Evolutionary conservation across 2,888 invertebrate species (phyloP), one percentile per base, ranked within the genome.

Genomic region (Spatulosminthurus flaviceps): DNA sequence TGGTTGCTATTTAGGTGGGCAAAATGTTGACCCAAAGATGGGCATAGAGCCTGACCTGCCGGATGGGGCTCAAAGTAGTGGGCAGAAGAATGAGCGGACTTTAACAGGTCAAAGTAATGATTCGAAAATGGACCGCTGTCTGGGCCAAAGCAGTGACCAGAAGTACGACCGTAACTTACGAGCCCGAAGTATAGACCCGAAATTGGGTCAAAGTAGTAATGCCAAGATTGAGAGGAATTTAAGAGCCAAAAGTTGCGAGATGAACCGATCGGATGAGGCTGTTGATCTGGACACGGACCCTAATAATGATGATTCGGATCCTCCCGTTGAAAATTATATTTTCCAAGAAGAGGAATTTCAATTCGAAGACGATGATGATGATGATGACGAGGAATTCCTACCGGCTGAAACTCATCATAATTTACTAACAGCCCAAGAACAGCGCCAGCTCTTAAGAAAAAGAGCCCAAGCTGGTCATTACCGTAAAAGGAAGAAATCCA

Each of bases 401-500:
- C 73, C 34, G n/a, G 41, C 28, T 16, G 41, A 72, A 22, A 24
- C 26, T 13, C 24, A n/a, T 28, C 70, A 19, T 34, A 21, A 29
- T 29, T 22, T n/a, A 19, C 9, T 42, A 29, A 41, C 75, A n/a
- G 42, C 29, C 24, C 77, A 81, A 29, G 79, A 70, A 13, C 78
- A 82, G 43, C 26, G 77, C n/a, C 73, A 78, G n/a, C 71, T 75
- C n/a, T 73, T 77, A 26, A 74, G 41, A 19, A 78, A 76, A 67
- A 42, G 73, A n/a, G 74, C 29, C 21, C 16, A 51, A 13, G 69
- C 79, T 64, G 70, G 41, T 71, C 78, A 80, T 34, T 80, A 81
- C 22, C 72, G 84, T 64, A 84, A 84, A 51, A 69, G 93, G 42
- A 93, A 93, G 87, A 90, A 93, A 70, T 90, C 92, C 64, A 92